Evolutionary conservation across 2,797 vertebrate species (phyloP), one percentile per base, ranked within the genome.

Genomic region (Percopsis omiscomaycus): DNA sequence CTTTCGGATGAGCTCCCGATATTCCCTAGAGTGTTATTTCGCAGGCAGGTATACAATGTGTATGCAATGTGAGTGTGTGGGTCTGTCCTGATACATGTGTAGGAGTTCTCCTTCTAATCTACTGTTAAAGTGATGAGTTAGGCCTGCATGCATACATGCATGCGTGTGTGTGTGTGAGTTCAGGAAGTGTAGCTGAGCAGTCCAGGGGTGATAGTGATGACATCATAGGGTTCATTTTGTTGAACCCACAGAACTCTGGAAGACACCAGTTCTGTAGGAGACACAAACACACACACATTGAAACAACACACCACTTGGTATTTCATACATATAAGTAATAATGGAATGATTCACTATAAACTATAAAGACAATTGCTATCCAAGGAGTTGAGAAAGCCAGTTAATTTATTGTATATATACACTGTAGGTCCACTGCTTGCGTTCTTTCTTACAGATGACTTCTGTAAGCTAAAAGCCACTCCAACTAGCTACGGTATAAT

Each of bases 151-250:
- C 4, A 6, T 45, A 16, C 37, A n/a, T 63, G 29, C 49, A 32
- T 59, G 45, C 29, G n/a, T 12, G 49, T 67, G 30, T 67, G 48
- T 51, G n/a, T 53, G 50, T 61, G 55, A 59, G 50, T 44, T 46
- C 50, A 45, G 13, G 11, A 46, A 6, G 54, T 42, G 4, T 56
- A 2, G 27, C 80, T 83, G 27, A 59, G 52, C 5, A 42, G 57
- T 44, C 86, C 88, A 0, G 73, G 68, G 3, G 12, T 81, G 52
- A 95, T 79, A 60, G 63, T 64, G 60, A 95, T 92, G 65, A 4
- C 55, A 1, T 86, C 77, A 1, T 92, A 94, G 0, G 93, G 89
- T 50, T 89, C 68, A 5, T 73, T 45, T 86, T 95, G 95, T 32
- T 63, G 61, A 3, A 80, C 77, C 0, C 5, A 50, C 69, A 94